Base-by-base conservation (phyloP, 2,888 invertebrate species). In the Seira ritae region DNA sequence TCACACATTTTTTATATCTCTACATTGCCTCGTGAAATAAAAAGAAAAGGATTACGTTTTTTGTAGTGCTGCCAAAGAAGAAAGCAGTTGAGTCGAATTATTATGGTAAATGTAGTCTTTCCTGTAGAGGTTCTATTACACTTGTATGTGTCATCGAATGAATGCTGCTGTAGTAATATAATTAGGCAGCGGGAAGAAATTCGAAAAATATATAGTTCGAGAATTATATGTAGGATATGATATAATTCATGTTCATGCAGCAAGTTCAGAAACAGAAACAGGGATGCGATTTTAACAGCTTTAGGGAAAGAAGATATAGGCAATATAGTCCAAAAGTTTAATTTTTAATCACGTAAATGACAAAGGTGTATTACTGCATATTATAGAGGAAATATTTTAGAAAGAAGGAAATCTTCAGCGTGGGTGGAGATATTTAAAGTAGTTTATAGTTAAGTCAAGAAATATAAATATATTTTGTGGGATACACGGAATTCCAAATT, bases 11-110 rank as follows among this genome's bases (percentile, higher is more conserved):
- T n/a, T 8, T 50, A 50, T 50, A 50, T n/a, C 15, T 50, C 17
- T 50, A n/a, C n/a, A n/a, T n/a, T 80, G 80, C 80, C 80, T 80
- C 80, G 31, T 55, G 81, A 75, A 69, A 50, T 31, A 65, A 75
- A 75, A 66, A 31, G 37, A 75, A 66, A 24, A 75, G 50, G 15
- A 68, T 65, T 31, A 24, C 46, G 50, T 22, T 73, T 22, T 73
- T 70, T 81, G 68, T 80, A 74, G 74, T 74, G 74, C 50, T 80
- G 31, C 50, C 12, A 50, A n/a, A n/a, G n/a, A n/a, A n/a, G n/a
- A n/a, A n/a, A n/a, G n/a, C n/a, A n/a, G n/a, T n/a, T n/a, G n/a
- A n/a, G 3, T 65, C 68, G 42, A 69, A 69, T 67, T 37, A 50
- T 50, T 50, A 3, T 50, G 2, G 17, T 50, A 50, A 76, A 69